Conservation (phyloP, 2,113 vertebrate genomes). For the Regulus satrapa region DNA sequence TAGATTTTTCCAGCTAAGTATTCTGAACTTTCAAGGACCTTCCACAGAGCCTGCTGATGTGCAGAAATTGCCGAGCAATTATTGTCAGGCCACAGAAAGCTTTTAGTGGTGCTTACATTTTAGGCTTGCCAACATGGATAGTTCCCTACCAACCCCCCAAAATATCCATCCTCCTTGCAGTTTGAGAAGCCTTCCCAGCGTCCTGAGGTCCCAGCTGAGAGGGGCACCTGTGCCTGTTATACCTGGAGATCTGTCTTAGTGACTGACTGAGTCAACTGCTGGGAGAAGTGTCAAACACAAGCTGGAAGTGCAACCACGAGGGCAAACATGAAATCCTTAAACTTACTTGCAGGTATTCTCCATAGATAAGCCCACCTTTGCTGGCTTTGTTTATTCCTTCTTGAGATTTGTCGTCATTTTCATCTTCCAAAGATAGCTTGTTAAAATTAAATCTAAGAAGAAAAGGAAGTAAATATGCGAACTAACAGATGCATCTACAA, state of each 20-base stretch:
- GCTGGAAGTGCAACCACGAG: too few species aligned
- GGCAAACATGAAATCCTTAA: neutral
- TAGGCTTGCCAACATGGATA: neutral
- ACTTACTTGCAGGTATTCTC: constrained; percentile 88
- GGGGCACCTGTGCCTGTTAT: rapidly evolving
- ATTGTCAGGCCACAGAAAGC: neutral
- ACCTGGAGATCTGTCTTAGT: neutral
- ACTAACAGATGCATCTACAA: neutral
- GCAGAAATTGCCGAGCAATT: neutral
- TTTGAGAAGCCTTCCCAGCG: neutral
- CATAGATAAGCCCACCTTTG: constrained; percentile 86
- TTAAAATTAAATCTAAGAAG: constrained; percentile 70
- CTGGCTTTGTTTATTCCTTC: constrained; percentile 84
- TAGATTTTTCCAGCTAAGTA: neutral
- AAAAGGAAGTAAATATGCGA: neutral
- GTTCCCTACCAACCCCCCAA: neutral
- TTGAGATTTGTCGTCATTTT: constrained; percentile 80
- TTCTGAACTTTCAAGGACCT: neutral
- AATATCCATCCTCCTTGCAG: neutral
- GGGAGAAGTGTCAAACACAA: neutral
- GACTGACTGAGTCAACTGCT: neutral
- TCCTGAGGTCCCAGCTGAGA: neutral
- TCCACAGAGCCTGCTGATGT: rapidly evolving
- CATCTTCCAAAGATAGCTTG: constrained; percentile 69
- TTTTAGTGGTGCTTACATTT: neutral